A percentile compares a stretch with the other conserved stretches of the same genome.
phyloP scores from a whole-genome alignment of 2,797 vertebrate genomes.

The Jordanella pulchra region DNA sequence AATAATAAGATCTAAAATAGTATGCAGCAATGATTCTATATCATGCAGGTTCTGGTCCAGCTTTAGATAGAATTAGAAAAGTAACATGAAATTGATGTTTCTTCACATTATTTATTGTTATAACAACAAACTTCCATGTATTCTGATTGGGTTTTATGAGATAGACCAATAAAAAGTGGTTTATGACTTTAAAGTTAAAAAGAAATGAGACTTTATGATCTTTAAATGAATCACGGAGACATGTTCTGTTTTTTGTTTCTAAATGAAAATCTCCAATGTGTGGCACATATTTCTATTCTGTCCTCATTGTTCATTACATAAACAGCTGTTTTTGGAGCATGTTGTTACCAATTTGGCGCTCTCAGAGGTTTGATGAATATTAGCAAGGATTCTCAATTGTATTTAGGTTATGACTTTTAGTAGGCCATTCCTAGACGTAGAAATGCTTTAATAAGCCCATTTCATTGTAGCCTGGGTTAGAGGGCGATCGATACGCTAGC shows the following conservation, averaged over 20 bases:
- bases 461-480: no score
- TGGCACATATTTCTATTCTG: neutral
- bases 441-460: no score
- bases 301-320: neutral
- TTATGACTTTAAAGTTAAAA: neutral
- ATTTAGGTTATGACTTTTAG: neutral
- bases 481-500: no score
- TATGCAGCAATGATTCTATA: neutral
- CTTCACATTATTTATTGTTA: neutral
- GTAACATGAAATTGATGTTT: neutral
- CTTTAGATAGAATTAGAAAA: neutral
- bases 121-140: neutral
- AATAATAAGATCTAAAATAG: slow-evolving; percentile 21
- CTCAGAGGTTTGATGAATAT: neutral
- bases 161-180: neutral
- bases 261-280: neutral
- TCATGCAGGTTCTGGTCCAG: neutral
- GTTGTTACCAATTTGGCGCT: no score
- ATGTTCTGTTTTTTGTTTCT: neutral
- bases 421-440: neutral
- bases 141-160: neutral
- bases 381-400: neutral
- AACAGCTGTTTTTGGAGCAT: neutral
- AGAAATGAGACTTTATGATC: no score
- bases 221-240: no score